Evolutionary conservation across 2,888 invertebrate genomes (phyloP), one percentile per base, ranked within the genome.

Genomic region (Lottia scabra): DNA sequence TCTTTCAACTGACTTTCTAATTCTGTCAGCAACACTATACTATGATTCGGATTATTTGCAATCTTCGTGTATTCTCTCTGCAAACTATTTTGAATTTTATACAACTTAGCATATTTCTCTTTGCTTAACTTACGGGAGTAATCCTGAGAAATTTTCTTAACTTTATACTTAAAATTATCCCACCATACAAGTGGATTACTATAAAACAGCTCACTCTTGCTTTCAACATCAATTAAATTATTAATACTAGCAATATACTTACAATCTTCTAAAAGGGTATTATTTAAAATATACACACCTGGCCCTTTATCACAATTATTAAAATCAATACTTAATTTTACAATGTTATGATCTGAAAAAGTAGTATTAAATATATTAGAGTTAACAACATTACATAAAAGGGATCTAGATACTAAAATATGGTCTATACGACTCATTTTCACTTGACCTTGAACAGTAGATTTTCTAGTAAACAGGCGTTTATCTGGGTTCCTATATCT

Each of bases 121-220:
- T 65, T 68, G 16, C 5, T 43, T 30, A 16, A 63, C 13, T 38
- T 68, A 44, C 65, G 38, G 16, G 67, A 38, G 43, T 62, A 71
- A 65, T 16, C n/a, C 8, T 63, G 63, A 19, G 65, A 27, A 62
- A 30, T 65, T 30, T 63, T 48, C 48, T 71, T 74, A 13, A 68
- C 26, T 26, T 65, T 68, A 62, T 71, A 70, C 68, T 71, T 74
- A 10, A 74, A 46, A 65, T 74, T 71, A 63, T 68, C 74, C 74
- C 68, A 74, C 74, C 68, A 74, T 30, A 71, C 30, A n/a, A 65
- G 43, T 63, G 70, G 70, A 30, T 70, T 65, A 23, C 26, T 27
- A 48, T 48, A 27, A 46, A 48, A 48, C 26, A 67, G n/a, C 12
- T 46, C 48, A 12, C 23, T 46, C 2, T 10, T 19, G n/a, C 30